Conservation (phyloP, 1,140 invertebrate genomes). For the Drosophila malerkotliana region DNA sequence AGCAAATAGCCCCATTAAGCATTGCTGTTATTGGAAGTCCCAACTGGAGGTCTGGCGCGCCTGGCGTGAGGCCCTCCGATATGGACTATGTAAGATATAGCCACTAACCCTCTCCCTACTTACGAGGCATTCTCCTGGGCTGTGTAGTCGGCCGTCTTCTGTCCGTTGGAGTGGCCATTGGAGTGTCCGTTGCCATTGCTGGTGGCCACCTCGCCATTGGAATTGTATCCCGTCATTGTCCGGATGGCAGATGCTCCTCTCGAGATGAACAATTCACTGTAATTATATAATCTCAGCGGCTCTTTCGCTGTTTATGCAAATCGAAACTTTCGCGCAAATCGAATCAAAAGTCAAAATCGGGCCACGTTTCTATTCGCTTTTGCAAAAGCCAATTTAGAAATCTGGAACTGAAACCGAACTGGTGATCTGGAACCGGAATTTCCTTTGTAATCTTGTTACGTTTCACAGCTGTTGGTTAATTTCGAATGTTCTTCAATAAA, state of each 20-base stretch:
- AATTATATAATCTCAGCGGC: conserved; percentile 45
- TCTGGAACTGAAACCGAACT: conserved; percentile 17
- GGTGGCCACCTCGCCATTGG: conserved; percentile 56
- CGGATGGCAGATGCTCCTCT: conserved; percentile 1
- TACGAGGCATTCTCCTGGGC: conserved; percentile 66
- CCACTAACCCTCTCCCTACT: conserved; percentile 11
- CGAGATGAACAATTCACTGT: conserved; percentile 19
- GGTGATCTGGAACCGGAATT: conserved; percentile 32
- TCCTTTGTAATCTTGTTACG: conserved; percentile 61
- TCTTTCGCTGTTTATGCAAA: conserved; percentile 50
- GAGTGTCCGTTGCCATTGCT: conserved; percentile 49
- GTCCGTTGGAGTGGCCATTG: conserved; percentile 36
- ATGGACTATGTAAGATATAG: neutral
- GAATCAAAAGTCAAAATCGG: conserved; percentile 39
- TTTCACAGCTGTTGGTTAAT: conserved; percentile 19
- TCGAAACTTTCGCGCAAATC: conserved; percentile 26
- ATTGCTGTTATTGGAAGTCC: conserved; percentile 22
- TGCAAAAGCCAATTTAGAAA: conserved; percentile 49
- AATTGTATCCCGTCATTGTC: conserved; percentile 68
- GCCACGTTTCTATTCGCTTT: conserved; percentile 9
- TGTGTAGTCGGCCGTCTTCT: conserved; percentile 42
- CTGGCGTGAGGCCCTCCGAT: conserved; percentile 29
- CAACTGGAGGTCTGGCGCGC: conserved; percentile 38
- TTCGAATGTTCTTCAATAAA: conserved; percentile 3
- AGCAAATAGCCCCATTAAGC: conserved; percentile 7